phyloP scores from a whole-genome alignment of 2,797 vertebrate species.

The Falco columbarius region DNA sequence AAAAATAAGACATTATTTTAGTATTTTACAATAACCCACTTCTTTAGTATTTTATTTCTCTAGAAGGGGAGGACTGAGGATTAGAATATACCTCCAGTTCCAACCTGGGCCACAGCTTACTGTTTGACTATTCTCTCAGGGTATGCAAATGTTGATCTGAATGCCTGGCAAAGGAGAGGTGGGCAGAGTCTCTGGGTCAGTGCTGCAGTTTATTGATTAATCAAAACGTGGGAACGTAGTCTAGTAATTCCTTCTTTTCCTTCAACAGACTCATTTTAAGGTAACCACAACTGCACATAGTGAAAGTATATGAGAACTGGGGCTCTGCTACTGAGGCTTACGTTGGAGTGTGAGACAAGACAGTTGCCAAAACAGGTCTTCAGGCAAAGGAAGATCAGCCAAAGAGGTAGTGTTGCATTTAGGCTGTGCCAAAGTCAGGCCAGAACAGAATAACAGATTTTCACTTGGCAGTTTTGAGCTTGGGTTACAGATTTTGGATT shows the following conservation, averaged over 20 bases:
- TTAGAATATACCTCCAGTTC: neutral
- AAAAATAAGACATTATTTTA: neutral
- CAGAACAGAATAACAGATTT: neutral
- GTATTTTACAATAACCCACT: neutral
- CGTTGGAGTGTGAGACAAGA: accelerated
- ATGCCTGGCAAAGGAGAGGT: neutral
- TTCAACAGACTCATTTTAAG: neutral
- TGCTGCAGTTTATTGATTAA: neutral
- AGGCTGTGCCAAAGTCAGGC: neutral
- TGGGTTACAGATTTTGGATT: neutral
- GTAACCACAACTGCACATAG: neutral
- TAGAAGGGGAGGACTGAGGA: accelerated
- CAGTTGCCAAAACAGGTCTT: neutral
- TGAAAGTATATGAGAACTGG: neutral
- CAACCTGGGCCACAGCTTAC: neutral
- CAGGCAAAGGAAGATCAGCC: neutral
- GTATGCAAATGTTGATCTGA: neutral
- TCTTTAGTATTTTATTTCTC: neutral
- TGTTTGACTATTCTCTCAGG: neutral
- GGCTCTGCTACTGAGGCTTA: neutral
- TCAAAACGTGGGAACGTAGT: neutral
- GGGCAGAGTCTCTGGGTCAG: neutral
- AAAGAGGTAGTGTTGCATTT: neutral
- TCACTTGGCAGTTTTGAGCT: neutral
- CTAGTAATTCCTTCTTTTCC: neutral